Base-by-base conservation (phyloP, 2,888 invertebrate species). In the Tribolium freemani region DNA sequence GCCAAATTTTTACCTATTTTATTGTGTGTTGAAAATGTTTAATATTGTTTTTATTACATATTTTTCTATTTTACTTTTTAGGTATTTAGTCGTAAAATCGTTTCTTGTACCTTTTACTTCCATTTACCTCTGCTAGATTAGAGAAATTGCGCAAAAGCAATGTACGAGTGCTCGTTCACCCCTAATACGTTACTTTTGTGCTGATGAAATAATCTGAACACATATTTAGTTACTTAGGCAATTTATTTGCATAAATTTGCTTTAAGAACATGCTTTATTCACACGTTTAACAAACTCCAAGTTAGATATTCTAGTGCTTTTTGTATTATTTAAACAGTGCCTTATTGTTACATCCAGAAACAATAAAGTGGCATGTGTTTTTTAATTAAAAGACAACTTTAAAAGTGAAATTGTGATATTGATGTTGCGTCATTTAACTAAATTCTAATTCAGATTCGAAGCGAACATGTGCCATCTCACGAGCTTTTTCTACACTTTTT, bases 181-280 rank as follows among this genome's bases (percentile, higher is more conserved):
- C 44, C 11, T 11, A 46, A 44, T 64, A 44, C 50, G 57, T 51
- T 58, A 30, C 51, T 64, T 69, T 54, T 64, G 54, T 21, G 4
- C 8, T 10, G 10, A 10, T 30, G 31, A 56, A 56, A 56, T 58
- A 63, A 31, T 60, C 31, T 56, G 72, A 46, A 51, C 51, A 64
- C 54, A 56, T 51, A 46, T 64, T 31, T 82, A 81, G 83, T 83
- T 82, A 83, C 86, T 86, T 86, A 84, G 81, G 86, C 86, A 84
- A 84, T 84, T 85, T 86, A 83, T 84, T 79, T 61, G 79, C 75
- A 83, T 86, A 86, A 83, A 86, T 85, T 86, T 76, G 85, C 86
- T 85, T 84, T 84, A 86, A 86, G 85, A 80, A 77, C 74, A 56
- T 74, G 74, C 75, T 77, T 51, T 58, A 69, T 46, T 54, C 63